These are phyloP conservation scores for Mastomys coucha DNA, from an alignment of 2,113 vertebrate species.

Conservation along the genomic window DNA sequence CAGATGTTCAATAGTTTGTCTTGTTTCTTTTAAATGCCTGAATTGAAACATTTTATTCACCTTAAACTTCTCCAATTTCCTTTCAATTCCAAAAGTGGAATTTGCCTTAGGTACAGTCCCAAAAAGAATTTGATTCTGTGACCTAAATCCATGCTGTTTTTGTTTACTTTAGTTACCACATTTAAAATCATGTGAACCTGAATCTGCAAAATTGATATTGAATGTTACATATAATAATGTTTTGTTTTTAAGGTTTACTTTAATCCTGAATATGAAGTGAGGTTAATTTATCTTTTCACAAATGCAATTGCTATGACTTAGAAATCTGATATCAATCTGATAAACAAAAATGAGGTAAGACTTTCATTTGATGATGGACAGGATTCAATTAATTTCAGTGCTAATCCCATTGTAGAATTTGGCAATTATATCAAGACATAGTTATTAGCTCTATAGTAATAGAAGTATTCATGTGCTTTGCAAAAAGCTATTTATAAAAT, in stretches of 20 bases:
- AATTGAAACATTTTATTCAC: conserved; percentile 70
- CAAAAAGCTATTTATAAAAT: conserved; percentile 5
- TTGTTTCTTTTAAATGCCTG: conserved; percentile 72
- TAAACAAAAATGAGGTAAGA: background rate
- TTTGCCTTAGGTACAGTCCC: conserved; percentile 69
- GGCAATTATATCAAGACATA: conserved; percentile 1
- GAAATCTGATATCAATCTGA: conserved; percentile 57
- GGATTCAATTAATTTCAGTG: conserved; percentile 53
- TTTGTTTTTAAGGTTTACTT: background rate
- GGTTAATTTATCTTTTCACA: conserved; percentile 48
- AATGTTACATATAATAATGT: conserved; percentile 3
- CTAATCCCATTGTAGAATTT: background rate
- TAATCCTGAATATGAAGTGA: background rate
- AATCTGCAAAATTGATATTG: conserved; percentile 49
- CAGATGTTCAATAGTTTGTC: conserved; percentile 73
- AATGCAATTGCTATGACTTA: background rate
- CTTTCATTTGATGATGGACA: conserved; percentile 30
- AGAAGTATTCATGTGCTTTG: background rate
- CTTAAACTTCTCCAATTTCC: conserved; percentile 76
- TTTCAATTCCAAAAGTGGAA: conserved; percentile 71
- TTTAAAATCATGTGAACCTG: conserved; percentile 21
- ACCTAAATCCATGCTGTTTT: conserved; percentile 59
- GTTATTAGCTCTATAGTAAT: background rate
- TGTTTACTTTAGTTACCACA: conserved; percentile 62
- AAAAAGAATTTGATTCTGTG: conserved; percentile 56